Evolutionary conservation across 92 coral and sea anemone genomes (phyloP), one percentile per base, ranked within the genome.

Genomic region (Siderastrea radians): DNA sequence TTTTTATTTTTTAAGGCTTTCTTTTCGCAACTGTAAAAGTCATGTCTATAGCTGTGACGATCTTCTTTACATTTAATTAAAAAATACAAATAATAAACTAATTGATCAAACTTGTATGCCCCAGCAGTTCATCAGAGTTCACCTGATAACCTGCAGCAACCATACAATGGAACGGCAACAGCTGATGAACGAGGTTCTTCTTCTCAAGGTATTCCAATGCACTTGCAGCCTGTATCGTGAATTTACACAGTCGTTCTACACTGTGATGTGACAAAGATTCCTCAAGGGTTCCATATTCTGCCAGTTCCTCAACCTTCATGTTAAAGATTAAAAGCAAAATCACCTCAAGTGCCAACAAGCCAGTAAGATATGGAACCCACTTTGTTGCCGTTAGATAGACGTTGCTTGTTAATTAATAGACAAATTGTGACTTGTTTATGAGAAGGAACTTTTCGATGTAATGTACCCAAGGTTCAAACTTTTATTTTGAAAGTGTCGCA

Each of bases 211-310:
- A 50, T 80, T 80, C 84, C 74, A 80, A 65, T 8, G 84, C 84
- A 19, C 62, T 64, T 26, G 84, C 84, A 19, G 74, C 84, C 84
- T 80, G 84, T 44, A 67, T 53, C 9, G 84, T 80, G 51, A 48
- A 80, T 64, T 45, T 49, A 26, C 84, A 49, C 60, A 65, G 73
- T 49, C 74, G 74, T 65, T 80, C 84, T 17, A 80, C 60, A 19
- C 44, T 49, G 49, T 64, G 63, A 51, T 80, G 26, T 5, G 1
- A 1, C 5, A 8, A 50, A 6, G 74, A 49, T 47, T 65, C 58
- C 6, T 0, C 11, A 5, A 80, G 84, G 72, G 19, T 80, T 15
- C 84, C 84, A 50, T 49, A 80, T 50, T 64, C 63, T 19, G 84
- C 84, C 11, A 80, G 65, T 26, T 80, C 74, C 15, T 61, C 84